Evolutionary conservation across 2,888 invertebrate genomes (phyloP), one percentile per base, ranked within the genome.

Genomic region (Helleia helle): DNA sequence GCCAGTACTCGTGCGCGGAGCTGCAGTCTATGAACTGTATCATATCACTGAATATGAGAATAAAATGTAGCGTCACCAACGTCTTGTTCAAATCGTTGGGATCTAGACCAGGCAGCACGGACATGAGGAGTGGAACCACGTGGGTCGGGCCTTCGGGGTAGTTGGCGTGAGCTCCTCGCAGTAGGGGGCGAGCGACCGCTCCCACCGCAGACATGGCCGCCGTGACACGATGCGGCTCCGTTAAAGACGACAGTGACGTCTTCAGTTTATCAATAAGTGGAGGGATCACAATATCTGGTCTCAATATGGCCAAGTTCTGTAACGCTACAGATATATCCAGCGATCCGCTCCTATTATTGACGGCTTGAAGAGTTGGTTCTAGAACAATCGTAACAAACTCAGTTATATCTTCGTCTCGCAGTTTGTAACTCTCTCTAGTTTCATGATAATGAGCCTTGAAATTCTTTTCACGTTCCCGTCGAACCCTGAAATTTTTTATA

Each of bases 21-120:
- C 96, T 95, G 48, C 93, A 95, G 66, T 97, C 95, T 4, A 94
- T 90, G 14, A 95, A 74, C 0, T 96, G 94, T 15, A 96, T 89
- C 81, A 95, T 87, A 50, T 90, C 90, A 8, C 90, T 87, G 59
- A 93, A 90, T 31, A 91, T 89, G 3, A 92, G 87, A 40, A 96
- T 90, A 58, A 95, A 90, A 56, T 93, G 93, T 44, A 95, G 88
- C 0, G 94, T 92, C 14, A 91, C 87, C 38, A 91, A 77, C 14
- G 91, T 91, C 68, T 93, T 93, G 49, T 88, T 87, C 28, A 91
- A 87, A 68, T 97, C 96, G 61, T 97, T 97, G 0, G 94, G 91
- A 68, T 97, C 97, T 29, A 97, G 91, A 8, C 95, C 96, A 0
- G 97, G 96, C 11, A 97, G 74, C 0, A 93, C 87, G 0, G 91